Conservation (phyloP, 2,113 vertebrate species). For the Otis tarda region DNA sequence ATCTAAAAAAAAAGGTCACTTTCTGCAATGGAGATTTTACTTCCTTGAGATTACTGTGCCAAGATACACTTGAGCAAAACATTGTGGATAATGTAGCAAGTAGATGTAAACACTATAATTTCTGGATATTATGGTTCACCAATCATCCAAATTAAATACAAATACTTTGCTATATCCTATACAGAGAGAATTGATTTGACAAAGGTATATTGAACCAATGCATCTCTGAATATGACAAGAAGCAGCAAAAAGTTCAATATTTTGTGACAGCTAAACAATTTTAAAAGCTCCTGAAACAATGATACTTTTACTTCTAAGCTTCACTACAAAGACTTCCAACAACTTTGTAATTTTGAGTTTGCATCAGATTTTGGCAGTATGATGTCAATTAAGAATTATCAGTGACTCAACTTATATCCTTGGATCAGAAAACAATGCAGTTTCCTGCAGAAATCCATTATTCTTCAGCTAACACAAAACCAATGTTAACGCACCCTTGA, state of each 20-base stretch:
- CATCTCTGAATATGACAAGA: slow-evolving; percentile 3
- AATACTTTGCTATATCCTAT: neutral
- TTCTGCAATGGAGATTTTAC: neutral
- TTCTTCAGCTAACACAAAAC: neutral
- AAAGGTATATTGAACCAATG: slow-evolving; percentile 37
- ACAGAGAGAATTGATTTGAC: slow-evolving; percentile 45
- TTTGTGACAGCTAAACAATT: slow-evolving; percentile 13
- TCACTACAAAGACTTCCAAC: neutral
- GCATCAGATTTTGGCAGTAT: neutral
- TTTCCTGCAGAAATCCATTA: neutral
- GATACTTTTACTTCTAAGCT: neutral
- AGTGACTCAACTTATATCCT: fast-evolving
- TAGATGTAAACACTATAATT: neutral
- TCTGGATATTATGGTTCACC: neutral
- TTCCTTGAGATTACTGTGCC: neutral
- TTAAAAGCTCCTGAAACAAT: slow-evolving; percentile 5
- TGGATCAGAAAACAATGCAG: neutral
- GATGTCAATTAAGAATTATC: neutral
- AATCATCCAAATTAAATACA: slow-evolving; percentile 47
- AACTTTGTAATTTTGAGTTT: neutral
- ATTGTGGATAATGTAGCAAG: neutral
- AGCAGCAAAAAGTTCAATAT: slow-evolving; percentile 26
- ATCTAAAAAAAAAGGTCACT: neutral
- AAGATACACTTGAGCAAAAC: neutral
- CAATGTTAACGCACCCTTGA: neutral